Evolutionary conservation across 2,113 vertebrate genomes (phyloP), one percentile per base, ranked within the genome.

Genomic region (Lophochroa leadbeateri): DNA sequence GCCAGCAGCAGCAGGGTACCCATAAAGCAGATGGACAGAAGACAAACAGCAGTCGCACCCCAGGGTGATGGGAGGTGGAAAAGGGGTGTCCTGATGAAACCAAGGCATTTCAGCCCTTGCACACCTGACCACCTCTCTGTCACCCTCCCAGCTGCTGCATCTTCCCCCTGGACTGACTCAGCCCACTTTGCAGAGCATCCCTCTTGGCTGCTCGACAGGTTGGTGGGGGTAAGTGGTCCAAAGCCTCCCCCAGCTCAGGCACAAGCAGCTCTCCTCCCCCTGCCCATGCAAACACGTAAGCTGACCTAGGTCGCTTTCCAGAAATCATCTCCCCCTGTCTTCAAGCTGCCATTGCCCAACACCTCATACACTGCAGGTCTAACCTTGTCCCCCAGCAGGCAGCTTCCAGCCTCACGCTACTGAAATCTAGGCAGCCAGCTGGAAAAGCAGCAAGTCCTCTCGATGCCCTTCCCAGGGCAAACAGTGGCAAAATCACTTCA

Each of bases 391-490:
- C 29, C 1, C 33, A 35, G 29, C 53, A 60, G 49, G 39, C 41
- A 88, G 53, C 68, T 81, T 74, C 85, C 49, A 86, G 49, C 58
- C 49, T 49, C 39, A 3, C 1, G 18, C 24, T 68, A 44, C 70
- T 80, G 55, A 61, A 72, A 92, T 61, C 57, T 33, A 89, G 25
- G 61, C 61, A 76, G 43, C 12, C 65, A 60, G n/a, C 23, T 77
- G 16, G 14, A 90, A 90, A 76, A 6, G 7, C 2, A 1, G 33
- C 0, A 0, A 90, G 52, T 12, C 63, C 52, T 28, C 41, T 79
- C 46, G 58, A 76, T 23, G 2, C 0, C 43, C 33, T 55, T 52
- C 28, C 33, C 20, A 18, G 47, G 33, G 33, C 4, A 3, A 87
- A 65, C 25, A 39, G 52, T 52, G 52, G 92, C 78, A 94, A 91